phyloP scores from a whole-genome alignment of 2,797 vertebrate genomes.

The Arctocebus calabarensis region DNA sequence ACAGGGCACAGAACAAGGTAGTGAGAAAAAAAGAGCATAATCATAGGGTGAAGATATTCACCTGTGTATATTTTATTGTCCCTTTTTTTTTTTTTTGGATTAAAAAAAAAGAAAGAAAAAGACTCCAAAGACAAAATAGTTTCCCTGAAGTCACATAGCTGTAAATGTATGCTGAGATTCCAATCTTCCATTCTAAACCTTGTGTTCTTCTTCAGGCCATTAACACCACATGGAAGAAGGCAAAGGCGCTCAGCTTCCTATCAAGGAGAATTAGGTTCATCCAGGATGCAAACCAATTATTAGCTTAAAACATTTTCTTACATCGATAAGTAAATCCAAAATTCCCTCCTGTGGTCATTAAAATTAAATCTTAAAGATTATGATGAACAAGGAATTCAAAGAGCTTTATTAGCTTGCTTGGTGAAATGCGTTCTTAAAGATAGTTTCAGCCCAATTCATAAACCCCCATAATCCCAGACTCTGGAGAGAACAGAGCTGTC shows the following conservation, averaged over 20 bases:
- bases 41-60: background rate
- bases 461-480: background rate
- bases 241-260: background rate
- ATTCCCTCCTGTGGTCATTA: slow-evolving; percentile 58
- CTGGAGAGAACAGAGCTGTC: background rate
- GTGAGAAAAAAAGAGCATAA: background rate
- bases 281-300: slow-evolving; percentile 58
- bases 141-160: background rate
- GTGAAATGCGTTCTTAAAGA: slow-evolving; percentile 26
- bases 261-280: slow-evolving; percentile 8
- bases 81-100: background rate
- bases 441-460: background rate
- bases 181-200: background rate
- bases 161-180: background rate
- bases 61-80: background rate
- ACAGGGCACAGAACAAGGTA: background rate
- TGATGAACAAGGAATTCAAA: slow-evolving; percentile 44
- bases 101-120: background rate
- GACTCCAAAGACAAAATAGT: background rate
- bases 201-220: background rate
- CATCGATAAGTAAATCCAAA: slow-evolving; percentile 53
- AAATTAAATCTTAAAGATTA: slow-evolving; percentile 65
- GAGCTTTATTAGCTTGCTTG: slow-evolving; percentile 19
- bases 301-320: slow-evolving; percentile 45
- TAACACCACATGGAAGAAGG: background rate